These are phyloP conservation scores for Riptortus pedestris DNA, from an alignment of 1,140 invertebrate genomes.

Conservation along the genomic window DNA sequence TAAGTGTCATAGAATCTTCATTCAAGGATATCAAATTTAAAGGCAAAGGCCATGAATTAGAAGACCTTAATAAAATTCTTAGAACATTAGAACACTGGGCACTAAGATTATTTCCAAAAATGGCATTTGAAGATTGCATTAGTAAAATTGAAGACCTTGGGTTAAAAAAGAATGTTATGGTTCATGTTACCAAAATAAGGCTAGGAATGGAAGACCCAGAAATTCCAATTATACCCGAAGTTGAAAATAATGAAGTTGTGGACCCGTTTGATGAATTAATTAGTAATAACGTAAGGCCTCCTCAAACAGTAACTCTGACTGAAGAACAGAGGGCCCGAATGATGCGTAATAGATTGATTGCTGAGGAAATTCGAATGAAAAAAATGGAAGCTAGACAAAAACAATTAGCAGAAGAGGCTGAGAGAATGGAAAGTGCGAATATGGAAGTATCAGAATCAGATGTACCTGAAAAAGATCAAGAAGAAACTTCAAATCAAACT, in stretches of 20 bases:
- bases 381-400: constrained; percentile 6
- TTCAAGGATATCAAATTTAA: constrained; percentile 73
- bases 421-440: too few relatives aligned
- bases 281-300: constrained; percentile 32
- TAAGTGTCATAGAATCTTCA: constrained; percentile 61
- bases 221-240: constrained; percentile 32
- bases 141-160: constrained; percentile 72
- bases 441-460: too few relatives aligned
- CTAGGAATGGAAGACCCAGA: constrained; percentile 35
- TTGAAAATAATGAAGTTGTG: constrained; percentile 24
- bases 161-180: constrained; percentile 53
- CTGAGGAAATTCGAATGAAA: constrained; percentile 10
- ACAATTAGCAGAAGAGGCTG: too few relatives aligned
- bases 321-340: constrained; percentile 10
- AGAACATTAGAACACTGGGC: constrained; percentile 81
- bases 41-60: constrained; percentile 70
- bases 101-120: constrained; percentile 77
- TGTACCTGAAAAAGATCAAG: too few relatives aligned
- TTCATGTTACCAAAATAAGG: constrained; percentile 33
- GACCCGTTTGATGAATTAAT: constrained; percentile 45
- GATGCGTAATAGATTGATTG: not conserved
- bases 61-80: constrained; percentile 69
- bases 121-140: constrained; percentile 74
- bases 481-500: too few relatives aligned
- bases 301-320: not conserved